Conservation (phyloP, 2,797 vertebrate genomes). For the Hyperoplus lanceolatus region DNA sequence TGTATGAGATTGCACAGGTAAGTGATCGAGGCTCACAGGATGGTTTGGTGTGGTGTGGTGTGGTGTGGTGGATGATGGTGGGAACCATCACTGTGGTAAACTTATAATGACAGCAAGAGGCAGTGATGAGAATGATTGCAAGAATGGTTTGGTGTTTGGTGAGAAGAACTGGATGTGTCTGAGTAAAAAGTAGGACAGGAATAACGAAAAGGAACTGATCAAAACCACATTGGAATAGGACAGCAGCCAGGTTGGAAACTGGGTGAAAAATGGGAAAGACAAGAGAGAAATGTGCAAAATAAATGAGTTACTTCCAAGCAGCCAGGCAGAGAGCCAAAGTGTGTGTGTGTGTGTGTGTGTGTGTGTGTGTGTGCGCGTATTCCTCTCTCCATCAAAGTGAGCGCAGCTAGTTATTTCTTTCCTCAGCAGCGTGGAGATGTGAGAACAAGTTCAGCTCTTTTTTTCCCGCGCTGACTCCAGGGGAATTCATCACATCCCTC, state of each 20-base stretch:
- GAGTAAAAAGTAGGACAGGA: not conserved
- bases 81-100: not conserved
- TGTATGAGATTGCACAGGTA: slow-evolving; percentile 99
- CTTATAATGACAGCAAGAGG: slow-evolving; percentile 14
- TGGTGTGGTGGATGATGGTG: not conserved
- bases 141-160: slow-evolving; percentile 1
- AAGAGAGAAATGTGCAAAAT: slow-evolving; percentile 47
- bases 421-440: slow-evolving; percentile 71
- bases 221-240: not conserved
- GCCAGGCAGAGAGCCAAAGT: slow-evolving; percentile 30
- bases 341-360: slow-evolving; percentile 1
- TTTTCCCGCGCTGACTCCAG: slow-evolving; percentile 63
- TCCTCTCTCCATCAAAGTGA: slow-evolving; percentile 74
- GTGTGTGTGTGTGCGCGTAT: slow-evolving; percentile 6
- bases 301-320: slow-evolving; percentile 60
- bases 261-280: slow-evolving; percentile 22
- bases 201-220: not conserved
- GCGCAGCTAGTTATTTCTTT: slow-evolving; percentile 79
- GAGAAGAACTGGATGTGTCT: not conserved
- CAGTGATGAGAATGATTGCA: not conserved
- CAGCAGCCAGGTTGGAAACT: slow-evolving; percentile 9
- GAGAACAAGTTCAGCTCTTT: slow-evolving; percentile 74
- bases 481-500: slow-evolving; percentile 76
- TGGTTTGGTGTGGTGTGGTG: not conserved
- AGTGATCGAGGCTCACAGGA: slow-evolving; percentile 69